These are phyloP conservation scores for Incurvaria masculella DNA, from an alignment of 2,888 invertebrate species.

Conservation along the genomic window DNA sequence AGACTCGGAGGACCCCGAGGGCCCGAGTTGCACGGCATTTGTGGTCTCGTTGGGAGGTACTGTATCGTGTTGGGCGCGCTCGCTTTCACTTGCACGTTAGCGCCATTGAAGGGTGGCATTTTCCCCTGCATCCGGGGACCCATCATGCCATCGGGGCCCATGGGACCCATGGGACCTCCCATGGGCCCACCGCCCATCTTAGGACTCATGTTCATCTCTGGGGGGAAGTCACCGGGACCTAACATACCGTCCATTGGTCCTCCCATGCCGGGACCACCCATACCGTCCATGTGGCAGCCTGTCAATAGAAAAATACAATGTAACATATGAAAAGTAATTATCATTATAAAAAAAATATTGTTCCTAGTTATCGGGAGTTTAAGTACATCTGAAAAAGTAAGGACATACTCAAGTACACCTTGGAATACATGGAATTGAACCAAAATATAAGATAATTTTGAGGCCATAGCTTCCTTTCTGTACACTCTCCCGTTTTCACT, in stretches of 20 bases:
- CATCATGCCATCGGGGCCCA: conserved; percentile 60
- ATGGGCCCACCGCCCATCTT: conserved; percentile 60
- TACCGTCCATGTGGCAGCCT: conserved; percentile 54
- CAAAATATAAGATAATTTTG: no score
- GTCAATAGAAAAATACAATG: conserved; percentile 8
- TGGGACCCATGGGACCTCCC: conserved; percentile 51
- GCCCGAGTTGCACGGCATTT: conserved; percentile 65
- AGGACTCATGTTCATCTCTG: conserved; percentile 60
- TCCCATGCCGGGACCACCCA: conserved; percentile 52
- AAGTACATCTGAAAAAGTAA: background rate
- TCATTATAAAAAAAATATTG: background rate
- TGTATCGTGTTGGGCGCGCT: conserved; percentile 98
- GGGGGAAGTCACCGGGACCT: conserved; percentile 48
- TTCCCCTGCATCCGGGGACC: conserved; percentile 61
- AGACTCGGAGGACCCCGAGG: conserved; percentile 83
- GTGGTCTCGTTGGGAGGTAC: conserved; percentile 94
- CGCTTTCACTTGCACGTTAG: conserved; percentile 90
- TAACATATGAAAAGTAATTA: background rate
- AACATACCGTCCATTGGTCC: conserved; percentile 54
- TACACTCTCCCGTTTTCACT: no score
- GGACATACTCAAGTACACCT: background rate
- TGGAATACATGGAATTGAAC: no score
- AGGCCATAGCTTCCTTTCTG: no score
- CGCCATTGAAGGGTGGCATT: conserved; percentile 58
- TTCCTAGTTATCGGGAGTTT: background rate